Conservation (phyloP, 2,888 invertebrate species). For the Athalia rosae region DNA sequence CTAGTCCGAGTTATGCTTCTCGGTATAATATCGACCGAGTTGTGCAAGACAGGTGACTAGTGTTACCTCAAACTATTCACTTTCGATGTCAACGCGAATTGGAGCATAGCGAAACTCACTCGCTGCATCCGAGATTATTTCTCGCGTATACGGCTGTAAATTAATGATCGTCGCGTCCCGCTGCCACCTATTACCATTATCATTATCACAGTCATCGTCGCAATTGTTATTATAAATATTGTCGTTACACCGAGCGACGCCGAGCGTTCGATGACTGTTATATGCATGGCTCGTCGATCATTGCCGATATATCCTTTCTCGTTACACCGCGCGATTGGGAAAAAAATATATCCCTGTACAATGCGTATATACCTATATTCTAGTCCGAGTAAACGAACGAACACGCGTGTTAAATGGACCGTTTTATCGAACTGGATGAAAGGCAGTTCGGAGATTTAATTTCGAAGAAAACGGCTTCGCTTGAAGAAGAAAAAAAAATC, state of each 20-base stretch:
- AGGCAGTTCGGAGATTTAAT: too few species aligned
- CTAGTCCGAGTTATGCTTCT: not conserved
- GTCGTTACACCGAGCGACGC: too few species aligned
- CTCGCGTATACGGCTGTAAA: not conserved
- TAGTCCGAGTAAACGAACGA: not conserved
- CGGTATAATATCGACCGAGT: constrained; percentile 50
- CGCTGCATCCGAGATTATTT: constrained; percentile 53
- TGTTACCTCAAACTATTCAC: constrained; percentile 56
- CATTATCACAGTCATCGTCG: not conserved
- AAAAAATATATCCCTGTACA: too few species aligned
- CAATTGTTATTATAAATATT: not conserved
- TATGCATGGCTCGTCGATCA: too few species aligned
- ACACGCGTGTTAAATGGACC: too few species aligned
- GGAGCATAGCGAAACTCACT: constrained; percentile 51
- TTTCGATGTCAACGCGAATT: constrained; percentile 56
- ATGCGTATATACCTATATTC: not conserved
- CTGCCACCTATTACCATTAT: not conserved
- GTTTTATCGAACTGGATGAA: too few species aligned
- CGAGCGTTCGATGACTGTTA: too few species aligned
- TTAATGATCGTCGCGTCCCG: constrained; percentile 7
- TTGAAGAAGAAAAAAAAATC: too few species aligned
- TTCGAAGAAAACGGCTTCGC: too few species aligned
- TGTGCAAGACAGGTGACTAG: constrained; percentile 53
- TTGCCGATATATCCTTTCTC: too few species aligned
- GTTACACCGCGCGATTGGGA: too few species aligned